A percentile compares a stretch with the other conserved stretches of the same genome.
phyloP scores from a whole-genome alignment of 2,113 vertebrate genomes.

The Rhombomys opimus region DNA sequence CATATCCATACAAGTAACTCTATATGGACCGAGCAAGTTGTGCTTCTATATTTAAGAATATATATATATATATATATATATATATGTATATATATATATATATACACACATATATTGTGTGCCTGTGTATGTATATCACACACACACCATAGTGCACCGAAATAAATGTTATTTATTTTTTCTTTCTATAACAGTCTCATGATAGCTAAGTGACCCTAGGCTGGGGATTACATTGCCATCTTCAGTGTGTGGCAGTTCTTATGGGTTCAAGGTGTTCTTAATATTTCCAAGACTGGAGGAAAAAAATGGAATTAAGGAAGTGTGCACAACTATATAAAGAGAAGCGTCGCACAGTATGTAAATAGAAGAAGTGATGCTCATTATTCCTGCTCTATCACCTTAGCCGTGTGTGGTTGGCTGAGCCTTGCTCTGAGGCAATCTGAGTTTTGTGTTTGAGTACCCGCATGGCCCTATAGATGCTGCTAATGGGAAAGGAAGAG shows the following conservation, averaged over 20 bases:
- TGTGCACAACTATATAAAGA: background rate
- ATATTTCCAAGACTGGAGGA: background rate
- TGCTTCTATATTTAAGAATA: background rate
- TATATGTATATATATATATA: background rate
- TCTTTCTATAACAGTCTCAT: background rate
- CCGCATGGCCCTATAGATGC: background rate
- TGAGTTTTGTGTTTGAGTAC: background rate
- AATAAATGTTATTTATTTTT: background rate
- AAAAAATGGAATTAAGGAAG: background rate
- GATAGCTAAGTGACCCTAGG: background rate
- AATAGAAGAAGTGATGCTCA: background rate
- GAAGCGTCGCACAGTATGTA: background rate
- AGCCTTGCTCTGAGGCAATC: background rate
- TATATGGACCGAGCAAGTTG: background rate
- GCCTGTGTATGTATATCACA: background rate
- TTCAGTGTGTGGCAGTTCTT: background rate
- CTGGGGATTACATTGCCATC: background rate
- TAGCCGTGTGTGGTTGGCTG: background rate
- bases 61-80: too few relatives aligned
- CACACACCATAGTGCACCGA: background rate
- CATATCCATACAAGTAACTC: too few relatives aligned
- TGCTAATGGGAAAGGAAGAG: background rate
- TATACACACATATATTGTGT: background rate
- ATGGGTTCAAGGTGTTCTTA: background rate
- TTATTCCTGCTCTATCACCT: background rate